A percentile compares a stretch with the other conserved stretches of the same genome.
phyloP scores from a whole-genome alignment of 2,888 invertebrate species.

The Drosophila borborema region DNA sequence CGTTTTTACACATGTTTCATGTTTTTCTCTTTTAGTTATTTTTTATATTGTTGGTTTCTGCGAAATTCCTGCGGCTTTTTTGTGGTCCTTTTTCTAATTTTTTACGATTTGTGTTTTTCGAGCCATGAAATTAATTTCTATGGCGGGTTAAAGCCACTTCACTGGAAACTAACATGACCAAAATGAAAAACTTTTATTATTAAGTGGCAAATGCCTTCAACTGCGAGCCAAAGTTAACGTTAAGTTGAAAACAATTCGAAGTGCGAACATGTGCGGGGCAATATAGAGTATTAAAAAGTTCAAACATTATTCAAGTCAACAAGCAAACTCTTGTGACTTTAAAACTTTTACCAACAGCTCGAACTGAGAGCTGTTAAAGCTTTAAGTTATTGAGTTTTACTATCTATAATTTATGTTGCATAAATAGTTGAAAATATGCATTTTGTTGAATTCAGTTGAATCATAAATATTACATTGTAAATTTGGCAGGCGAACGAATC shows the following conservation, averaged over 20 bases:
- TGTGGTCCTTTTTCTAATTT: conserved; percentile 48
- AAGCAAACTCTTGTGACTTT: neutral
- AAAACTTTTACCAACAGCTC: neutral
- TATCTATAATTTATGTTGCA: neutral
- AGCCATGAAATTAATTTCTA: conserved; percentile 80
- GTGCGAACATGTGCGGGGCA: neutral
- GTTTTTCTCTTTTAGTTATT: neutral
- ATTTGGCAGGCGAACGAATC: conserved; percentile 34
- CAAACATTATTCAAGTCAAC: conserved; percentile 1
- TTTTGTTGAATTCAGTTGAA: conserved; percentile 25
- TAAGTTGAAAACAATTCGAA: conserved; percentile 9
- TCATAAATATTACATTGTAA: conserved; percentile 46
- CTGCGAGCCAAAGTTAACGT: conserved; percentile 30
- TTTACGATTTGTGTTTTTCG: conserved; percentile 76
- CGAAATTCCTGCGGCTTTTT: conserved; percentile 21
- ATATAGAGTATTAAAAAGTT: neutral
- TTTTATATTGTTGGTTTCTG: conserved; percentile 24
- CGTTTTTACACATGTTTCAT: conserved; percentile 20
- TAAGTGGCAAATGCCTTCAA: conserved; percentile 42
- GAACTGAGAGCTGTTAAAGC: neutral
- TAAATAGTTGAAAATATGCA: neutral
- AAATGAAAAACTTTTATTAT: conserved; percentile 28
- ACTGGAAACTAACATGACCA: conserved; percentile 28
- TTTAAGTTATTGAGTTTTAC: neutral
- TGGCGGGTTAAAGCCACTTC: conserved; percentile 39